Evolutionary conservation across 2,797 vertebrate species (phyloP), one percentile per base, ranked within the genome.

Genomic region (Psittacula echo): DNA sequence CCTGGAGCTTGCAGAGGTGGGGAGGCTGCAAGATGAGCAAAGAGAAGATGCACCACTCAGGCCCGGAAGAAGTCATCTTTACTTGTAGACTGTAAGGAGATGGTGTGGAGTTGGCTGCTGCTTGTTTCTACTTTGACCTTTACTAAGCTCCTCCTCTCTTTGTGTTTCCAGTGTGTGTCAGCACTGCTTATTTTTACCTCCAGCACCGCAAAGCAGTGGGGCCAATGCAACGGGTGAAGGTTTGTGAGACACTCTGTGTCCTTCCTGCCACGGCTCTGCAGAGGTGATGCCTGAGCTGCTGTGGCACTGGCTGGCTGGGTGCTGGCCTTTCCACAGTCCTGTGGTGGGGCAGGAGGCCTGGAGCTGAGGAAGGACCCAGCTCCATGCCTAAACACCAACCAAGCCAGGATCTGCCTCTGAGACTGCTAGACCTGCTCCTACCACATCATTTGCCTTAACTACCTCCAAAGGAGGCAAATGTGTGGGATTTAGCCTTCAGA

Each of bases 231-330:
- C 8, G 56, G 37, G 51, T 34, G 13, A 62, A 42, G n/a, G n/a
- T 74, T 11, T 61, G 24, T 56, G 60, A 73, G 37, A 17, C 3
- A 5, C 24, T 47, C 21, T 1, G 26, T 41, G 9, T n/a, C 44
- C 62, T 71, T 64, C 41, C 53, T 44, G 53, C 71, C 26, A 74
- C 61, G 19, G 20, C 8, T 48, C 7, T 23, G 19, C 32, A 23
- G 10, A 58, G 39, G 19, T 22, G 39, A 34, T 71, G 34, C 42
- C 30, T 0, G 0, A 58, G 39, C 22, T 4, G 4, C 15, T 2
- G 11, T 20, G 12, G 11, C 53, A 32, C 21, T 62, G 53, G 6
- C 29, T 85, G 54, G 27, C 20, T 53, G 42, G 20, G 24, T 41
- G 41, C 47, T 74, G 65, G 7, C 37, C n/a, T 23, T 72, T 56